Evolutionary conservation across 2,888 invertebrate species (phyloP).

Genomic region (Pollenia amentaria): DNA sequence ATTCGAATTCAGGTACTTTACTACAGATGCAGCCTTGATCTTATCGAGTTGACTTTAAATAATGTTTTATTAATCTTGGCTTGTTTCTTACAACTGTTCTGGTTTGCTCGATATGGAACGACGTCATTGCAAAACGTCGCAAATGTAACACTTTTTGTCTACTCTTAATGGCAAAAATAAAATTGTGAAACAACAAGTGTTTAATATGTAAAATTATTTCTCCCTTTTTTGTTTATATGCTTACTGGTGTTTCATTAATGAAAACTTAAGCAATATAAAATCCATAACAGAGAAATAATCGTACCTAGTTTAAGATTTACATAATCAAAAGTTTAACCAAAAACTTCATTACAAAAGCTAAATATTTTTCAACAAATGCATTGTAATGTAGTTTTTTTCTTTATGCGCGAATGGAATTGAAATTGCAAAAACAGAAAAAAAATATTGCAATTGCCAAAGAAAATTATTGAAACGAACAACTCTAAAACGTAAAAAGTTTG

Average conservation of each 20-base stretch:
- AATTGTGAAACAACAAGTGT: conserved; percentile 5
- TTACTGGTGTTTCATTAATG: neutral
- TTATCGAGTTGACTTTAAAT: conserved; percentile 42
- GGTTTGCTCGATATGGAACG: conserved; percentile 10
- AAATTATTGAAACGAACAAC: conserved; percentile 30
- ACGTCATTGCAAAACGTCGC: conserved; percentile 3
- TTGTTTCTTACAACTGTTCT: conserved; percentile 13
- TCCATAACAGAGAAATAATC: conserved; percentile 6
- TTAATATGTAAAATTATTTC: conserved; percentile 7
- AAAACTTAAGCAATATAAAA: neutral
- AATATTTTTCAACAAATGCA: conserved; percentile 6
- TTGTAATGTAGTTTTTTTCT: conserved; percentile 3
- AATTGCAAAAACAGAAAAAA: conserved; percentile 27
- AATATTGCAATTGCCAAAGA: conserved; percentile 41
- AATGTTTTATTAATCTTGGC: conserved; percentile 44
- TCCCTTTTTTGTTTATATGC: conserved; percentile 41
- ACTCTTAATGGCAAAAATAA: conserved; percentile 1
- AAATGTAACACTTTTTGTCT: conserved; percentile 4
- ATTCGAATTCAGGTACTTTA: conserved; percentile 7
- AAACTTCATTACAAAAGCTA: neutral
- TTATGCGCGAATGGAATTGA: neutral
- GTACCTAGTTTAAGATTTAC: conserved; percentile 44
- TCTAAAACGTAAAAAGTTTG: conserved; percentile 20
- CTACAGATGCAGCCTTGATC: conserved; percentile 58
- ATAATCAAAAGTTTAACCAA: conserved; percentile 51